Conservation (phyloP, 2,888 invertebrate species). For the Cryptus armator region DNA sequence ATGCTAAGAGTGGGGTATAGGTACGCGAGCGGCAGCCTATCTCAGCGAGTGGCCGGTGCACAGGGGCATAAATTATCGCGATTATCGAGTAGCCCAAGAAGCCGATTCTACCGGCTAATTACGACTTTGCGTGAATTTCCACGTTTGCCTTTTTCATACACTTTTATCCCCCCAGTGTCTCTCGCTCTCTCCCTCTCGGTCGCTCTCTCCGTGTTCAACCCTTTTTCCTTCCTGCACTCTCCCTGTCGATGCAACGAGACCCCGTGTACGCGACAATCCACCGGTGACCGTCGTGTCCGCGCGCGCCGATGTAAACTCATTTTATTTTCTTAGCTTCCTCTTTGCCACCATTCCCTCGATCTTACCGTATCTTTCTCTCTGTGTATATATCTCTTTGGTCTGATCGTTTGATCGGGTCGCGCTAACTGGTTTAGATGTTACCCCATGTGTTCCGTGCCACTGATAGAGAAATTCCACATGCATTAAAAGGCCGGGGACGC, state of each 20-base stretch:
- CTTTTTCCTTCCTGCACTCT: slow-evolving; percentile 17
- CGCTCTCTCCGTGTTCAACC: slow-evolving; percentile 1
- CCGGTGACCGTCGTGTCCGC: slow-evolving; percentile 2
- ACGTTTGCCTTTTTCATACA: slow-evolving; percentile 65
- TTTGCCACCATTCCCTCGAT: neutral
- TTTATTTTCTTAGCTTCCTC: slow-evolving; percentile 12
- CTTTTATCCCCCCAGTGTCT: slow-evolving; percentile 10
- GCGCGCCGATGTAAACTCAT: slow-evolving; percentile 11
- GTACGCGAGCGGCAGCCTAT: slow-evolving; percentile 69
- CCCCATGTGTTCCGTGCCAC: slow-evolving; percentile 42
- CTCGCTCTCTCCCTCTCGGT: neutral
- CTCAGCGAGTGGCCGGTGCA: slow-evolving; percentile 71
- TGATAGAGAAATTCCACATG: slow-evolving; percentile 68
- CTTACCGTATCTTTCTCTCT: neutral
- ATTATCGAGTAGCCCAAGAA: slow-evolving; percentile 79
- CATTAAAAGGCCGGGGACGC: slow-evolving; percentile 10
- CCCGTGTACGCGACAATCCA: slow-evolving; percentile 5
- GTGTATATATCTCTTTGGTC: neutral
- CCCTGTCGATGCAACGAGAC: slow-evolving; percentile 12
- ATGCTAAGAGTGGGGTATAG: slow-evolving; percentile 27
- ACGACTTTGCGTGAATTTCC: slow-evolving; percentile 80
- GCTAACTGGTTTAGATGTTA: slow-evolving; percentile 63
- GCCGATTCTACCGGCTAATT: slow-evolving; percentile 79
- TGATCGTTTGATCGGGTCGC: slow-evolving; percentile 30
- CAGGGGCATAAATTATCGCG: slow-evolving; percentile 81